Percentiles rank a stretch among this genome's conserved stretches.
These are phyloP conservation scores for Petrocephalus microphthalmus DNA, from an alignment of 2,113 vertebrate species.

Conservation along the genomic window DNA sequence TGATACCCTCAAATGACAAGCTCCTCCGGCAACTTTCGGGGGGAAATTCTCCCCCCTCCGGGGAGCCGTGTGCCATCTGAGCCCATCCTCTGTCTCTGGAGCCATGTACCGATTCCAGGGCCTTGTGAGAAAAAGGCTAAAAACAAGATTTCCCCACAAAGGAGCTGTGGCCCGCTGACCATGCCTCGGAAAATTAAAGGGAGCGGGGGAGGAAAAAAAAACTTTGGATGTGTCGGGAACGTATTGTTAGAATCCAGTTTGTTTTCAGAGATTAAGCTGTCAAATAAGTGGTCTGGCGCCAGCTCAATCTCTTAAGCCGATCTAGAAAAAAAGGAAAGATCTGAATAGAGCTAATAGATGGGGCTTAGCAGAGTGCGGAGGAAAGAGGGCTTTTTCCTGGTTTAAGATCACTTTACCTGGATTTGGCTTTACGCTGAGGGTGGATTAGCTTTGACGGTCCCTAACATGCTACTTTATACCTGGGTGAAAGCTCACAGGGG, in stretches of 20 bases:
- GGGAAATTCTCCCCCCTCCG: neutral
- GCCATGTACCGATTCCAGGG: neutral
- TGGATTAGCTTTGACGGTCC: constrained; percentile 61
- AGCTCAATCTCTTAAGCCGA: constrained; percentile 63
- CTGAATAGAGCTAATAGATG: constrained; percentile 57
- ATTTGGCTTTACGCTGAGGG: constrained; percentile 62
- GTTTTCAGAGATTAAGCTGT: constrained; percentile 64
- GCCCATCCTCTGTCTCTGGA: neutral
- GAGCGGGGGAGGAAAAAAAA: neutral
- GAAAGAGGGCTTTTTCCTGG: constrained; percentile 43
- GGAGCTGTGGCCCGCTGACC: neutral
- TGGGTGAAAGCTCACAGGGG: neutral
- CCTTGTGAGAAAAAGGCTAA: neutral
- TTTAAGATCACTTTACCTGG: constrained; percentile 74
- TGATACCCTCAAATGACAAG: neutral
- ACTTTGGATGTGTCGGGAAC: constrained; percentile 1
- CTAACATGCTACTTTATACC: constrained; percentile 50
- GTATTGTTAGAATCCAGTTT: constrained; percentile 17
- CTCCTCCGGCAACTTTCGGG: neutral
- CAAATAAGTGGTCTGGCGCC: constrained; percentile 62
- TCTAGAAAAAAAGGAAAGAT: constrained; percentile 55
- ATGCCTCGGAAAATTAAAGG: neutral
- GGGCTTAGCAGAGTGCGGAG: constrained; percentile 41
- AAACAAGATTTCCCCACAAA: constrained; percentile 19
- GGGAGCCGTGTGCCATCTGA: neutral